Conservation (phyloP, 1,140 invertebrate species). For the Diuraphis noxia region DNA sequence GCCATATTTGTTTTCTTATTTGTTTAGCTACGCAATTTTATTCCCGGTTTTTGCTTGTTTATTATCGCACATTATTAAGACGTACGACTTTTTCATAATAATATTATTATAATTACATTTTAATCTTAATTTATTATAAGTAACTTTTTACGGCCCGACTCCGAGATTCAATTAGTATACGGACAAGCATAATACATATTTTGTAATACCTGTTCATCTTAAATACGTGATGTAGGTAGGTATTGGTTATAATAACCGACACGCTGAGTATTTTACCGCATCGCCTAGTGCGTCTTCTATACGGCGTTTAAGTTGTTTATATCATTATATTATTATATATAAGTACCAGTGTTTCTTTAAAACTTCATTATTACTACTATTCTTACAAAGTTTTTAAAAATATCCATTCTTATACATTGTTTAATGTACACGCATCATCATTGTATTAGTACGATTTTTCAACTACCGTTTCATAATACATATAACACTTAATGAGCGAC, state of each 20-base stretch:
- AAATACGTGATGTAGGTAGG: conserved; percentile 30
- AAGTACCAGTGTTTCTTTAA: not conserved
- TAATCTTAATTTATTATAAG: not conserved
- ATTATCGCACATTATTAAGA: not conserved
- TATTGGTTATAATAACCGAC: not conserved
- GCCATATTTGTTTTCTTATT: not conserved
- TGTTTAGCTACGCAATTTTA: not conserved
- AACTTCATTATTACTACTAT: not conserved
- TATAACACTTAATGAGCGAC: not conserved
- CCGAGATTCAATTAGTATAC: not conserved
- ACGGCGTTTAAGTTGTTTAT: not conserved
- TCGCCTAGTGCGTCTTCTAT: not conserved
- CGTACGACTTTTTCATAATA: not conserved
- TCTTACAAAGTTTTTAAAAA: not conserved
- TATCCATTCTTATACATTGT: not conserved
- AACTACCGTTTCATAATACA: not conserved
- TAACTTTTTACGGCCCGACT: not conserved
- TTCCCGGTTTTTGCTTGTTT: not conserved
- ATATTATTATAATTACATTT: conserved; percentile 12
- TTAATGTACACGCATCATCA: not conserved
- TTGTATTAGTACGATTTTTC: not conserved
- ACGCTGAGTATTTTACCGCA: not conserved
- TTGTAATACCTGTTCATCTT: not conserved
- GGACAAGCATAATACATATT: not conserved
- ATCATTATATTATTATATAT: not conserved